phyloP scores from a whole-genome alignment of 2,888 invertebrate genomes.

The Drosophila siamana region DNA sequence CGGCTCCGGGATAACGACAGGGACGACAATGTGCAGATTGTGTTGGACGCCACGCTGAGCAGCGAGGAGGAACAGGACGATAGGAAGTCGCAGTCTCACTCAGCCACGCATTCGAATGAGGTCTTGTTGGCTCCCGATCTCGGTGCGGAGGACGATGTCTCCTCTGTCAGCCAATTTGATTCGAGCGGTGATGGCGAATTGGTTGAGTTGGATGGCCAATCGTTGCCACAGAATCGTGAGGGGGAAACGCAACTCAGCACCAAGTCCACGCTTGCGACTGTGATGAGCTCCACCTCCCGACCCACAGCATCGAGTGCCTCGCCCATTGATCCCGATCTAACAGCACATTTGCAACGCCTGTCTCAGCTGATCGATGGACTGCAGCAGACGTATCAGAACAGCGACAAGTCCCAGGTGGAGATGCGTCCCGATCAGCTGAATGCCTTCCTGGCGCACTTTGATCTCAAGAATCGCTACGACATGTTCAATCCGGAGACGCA shows the following conservation, averaged over 20 bases:
- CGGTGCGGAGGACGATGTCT: constrained; percentile 42
- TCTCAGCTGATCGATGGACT: constrained; percentile 85
- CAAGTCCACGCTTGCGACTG: neutral
- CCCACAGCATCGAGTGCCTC: constrained; percentile 7
- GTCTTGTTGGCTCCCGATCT: constrained; percentile 2
- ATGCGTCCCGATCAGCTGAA: constrained; percentile 85
- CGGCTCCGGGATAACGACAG: constrained; percentile 41
- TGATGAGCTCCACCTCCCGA: constrained; percentile 1
- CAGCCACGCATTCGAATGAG: neutral
- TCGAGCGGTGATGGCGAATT: constrained; percentile 83
- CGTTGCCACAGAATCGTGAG: constrained; percentile 69
- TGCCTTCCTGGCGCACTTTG: constrained; percentile 84
- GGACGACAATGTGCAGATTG: constrained; percentile 74
- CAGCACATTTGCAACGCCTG: constrained; percentile 84
- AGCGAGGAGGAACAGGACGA: constrained; percentile 71
- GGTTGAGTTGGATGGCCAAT: constrained; percentile 69
- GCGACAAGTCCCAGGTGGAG: constrained; percentile 71
- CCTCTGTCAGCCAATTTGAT: constrained; percentile 61
- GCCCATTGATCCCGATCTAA: constrained; percentile 81
- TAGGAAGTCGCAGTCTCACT: neutral
- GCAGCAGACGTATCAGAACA: constrained; percentile 81
- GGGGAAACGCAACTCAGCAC: constrained; percentile 23
- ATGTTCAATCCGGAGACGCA: constrained; percentile 61
- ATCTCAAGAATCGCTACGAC: constrained; percentile 83
- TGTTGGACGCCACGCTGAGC: constrained; percentile 58